A percentile compares a stretch with the other conserved stretches of the same genome.
Conservation (phyloP, 2,888 invertebrate species). For the Oligia fasciuncula region DNA sequence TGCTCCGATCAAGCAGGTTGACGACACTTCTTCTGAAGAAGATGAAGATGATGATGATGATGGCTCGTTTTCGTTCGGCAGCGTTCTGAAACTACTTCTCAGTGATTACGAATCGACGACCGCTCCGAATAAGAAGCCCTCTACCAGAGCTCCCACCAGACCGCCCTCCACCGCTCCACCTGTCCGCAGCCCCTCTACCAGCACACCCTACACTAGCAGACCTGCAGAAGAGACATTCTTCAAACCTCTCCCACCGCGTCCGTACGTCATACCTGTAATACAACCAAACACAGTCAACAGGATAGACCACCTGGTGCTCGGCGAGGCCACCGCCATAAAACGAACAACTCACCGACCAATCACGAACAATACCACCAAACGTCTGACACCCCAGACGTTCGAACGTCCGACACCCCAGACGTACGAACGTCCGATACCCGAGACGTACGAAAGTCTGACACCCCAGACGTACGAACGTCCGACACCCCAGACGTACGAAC, state of each 20-base stretch:
- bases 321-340: slow-evolving; percentile 84
- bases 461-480: slow-evolving; percentile 38
- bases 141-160: slow-evolving; percentile 32
- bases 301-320: slow-evolving; percentile 85
- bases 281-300: slow-evolving; percentile 78
- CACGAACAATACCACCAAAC: slow-evolving; percentile 64
- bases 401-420: slow-evolving; percentile 3
- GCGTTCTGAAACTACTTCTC: slow-evolving; percentile 91
- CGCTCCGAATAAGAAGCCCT: slow-evolving; percentile 47
- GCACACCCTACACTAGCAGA: slow-evolving; percentile 64
- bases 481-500: slow-evolving; percentile 33
- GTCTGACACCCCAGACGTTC: neutral
- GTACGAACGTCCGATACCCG: slow-evolving; percentile 17
- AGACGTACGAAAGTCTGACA: slow-evolving; percentile 40
- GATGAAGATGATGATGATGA: slow-evolving; percentile 87
- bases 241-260: slow-evolving; percentile 76
- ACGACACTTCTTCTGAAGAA: slow-evolving; percentile 76
- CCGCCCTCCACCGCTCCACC: slow-evolving; percentile 59
- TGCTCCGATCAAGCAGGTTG: slow-evolving; percentile 72
- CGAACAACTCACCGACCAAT: slow-evolving; percentile 74
- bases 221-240: slow-evolving; percentile 66
- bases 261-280: slow-evolving; percentile 72
- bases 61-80: slow-evolving; percentile 91
- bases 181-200: slow-evolving; percentile 37
- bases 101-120: slow-evolving; percentile 86